These are phyloP conservation scores for Ellobius talpinus DNA, from an alignment of 2,113 vertebrate genomes.

Conservation along the genomic window DNA sequence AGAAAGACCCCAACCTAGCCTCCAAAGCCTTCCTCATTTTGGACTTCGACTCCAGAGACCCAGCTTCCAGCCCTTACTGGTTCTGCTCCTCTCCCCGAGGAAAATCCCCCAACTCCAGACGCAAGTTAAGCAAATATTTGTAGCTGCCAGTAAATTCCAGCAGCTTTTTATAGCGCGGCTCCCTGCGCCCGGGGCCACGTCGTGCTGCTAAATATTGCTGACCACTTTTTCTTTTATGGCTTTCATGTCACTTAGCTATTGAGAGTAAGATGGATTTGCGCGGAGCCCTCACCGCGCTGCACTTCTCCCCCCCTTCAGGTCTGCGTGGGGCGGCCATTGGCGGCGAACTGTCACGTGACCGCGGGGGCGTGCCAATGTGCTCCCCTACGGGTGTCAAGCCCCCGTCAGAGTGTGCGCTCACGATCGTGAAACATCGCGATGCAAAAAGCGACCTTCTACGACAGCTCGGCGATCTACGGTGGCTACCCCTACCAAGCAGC, in stretches of 20 bases:
- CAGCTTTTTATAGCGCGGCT: slow-evolving; percentile 87
- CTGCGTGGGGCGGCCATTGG: slow-evolving; percentile 97
- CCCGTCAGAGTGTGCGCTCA: slow-evolving; percentile 99
- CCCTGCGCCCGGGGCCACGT: slow-evolving; percentile 89
- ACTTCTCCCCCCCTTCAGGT: slow-evolving; percentile 95
- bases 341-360: slow-evolving; percentile 98
- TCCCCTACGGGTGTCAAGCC: slow-evolving; percentile 99
- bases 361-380: slow-evolving; percentile 99
- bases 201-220: slow-evolving; percentile 94
- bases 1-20: slow-evolving; percentile 40
- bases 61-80: slow-evolving; percentile 46
- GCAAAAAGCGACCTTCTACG: slow-evolving; percentile 99
- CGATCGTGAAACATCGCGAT: slow-evolving; percentile 99
- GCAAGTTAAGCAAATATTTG: slow-evolving; percentile 87
- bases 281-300: slow-evolving; percentile 96
- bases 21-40: slow-evolving; percentile 17
- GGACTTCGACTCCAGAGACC: slow-evolving; percentile 39
- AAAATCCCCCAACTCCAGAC: slow-evolving; percentile 83
- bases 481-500: slow-evolving; percentile 99
- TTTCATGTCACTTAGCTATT: slow-evolving; percentile 99
- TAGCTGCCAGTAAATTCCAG: slow-evolving; percentile 88
- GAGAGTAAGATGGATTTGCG: slow-evolving; percentile 99
- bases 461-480: slow-evolving; percentile 99
- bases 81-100: slow-evolving; percentile 69
- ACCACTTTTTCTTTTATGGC: slow-evolving; percentile 98